Evolutionary conservation across 2,888 invertebrate genomes (phyloP), one percentile per base, ranked within the genome.

Genomic region (Vandiemenella viatica): DNA sequence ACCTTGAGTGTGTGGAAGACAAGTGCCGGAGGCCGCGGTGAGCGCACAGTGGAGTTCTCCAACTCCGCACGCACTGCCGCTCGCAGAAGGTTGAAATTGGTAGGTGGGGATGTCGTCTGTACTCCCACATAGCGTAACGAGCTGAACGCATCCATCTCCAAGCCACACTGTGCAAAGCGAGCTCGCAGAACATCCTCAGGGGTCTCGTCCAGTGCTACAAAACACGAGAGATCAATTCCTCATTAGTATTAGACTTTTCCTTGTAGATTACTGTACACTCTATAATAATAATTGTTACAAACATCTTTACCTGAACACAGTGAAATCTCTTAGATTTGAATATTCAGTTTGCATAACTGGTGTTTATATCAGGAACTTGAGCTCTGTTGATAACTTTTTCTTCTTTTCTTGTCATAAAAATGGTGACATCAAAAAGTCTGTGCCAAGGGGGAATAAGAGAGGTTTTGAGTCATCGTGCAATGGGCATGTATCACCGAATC

Each of bases 121-220:
- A 75, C 67, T n/a, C 80, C 80, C 43, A 80, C 68, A 58, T 81
- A 81, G 53, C 75, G 76, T 37, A 86, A 64, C 13, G 80, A 79
- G 62, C 79, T 80, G 60, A 84, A 86, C 15, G 82, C 79, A 55
- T 81, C 80, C 41, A 78, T 76, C 55, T 76, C 74, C 44, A 78
- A 68, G 43, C 75, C 72, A 58, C 78, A 65, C 53, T 77, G 72
- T 8, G 70, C 68, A 62, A 86, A 84, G 55, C 73, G 70, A 18
- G 72, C 68, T 45, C 77, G 67, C 46, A 81, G 59, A 50, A 75
- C 70, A 56, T 79, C 78, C 60, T 79, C 79, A 1, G 77, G 70
- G 50, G 75, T 78, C 58, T 76, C 75, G 17, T 67, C 7, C 15
- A 40, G 22, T 17, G 8, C 40, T 48, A 55, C 53, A n/a, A 44